These are phyloP conservation scores for Drosophila meridiana DNA, from an alignment of 2,888 invertebrate genomes.

Conservation along the genomic window DNA sequence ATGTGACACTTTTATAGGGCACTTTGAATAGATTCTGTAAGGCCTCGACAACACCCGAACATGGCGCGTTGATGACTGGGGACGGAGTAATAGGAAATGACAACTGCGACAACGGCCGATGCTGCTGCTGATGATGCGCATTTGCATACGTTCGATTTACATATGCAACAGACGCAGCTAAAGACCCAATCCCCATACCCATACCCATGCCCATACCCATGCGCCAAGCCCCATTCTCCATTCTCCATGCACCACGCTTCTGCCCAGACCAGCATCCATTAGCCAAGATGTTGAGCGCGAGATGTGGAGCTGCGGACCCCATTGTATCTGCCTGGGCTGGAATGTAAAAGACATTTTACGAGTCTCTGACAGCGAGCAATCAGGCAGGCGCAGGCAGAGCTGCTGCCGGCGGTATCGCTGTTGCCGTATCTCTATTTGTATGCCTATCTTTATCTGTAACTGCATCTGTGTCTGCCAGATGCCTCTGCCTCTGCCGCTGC, in stretches of 20 bases:
- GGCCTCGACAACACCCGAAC: conserved; percentile 13
- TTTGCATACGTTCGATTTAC: conserved; percentile 68
- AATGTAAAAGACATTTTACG: conserved; percentile 63
- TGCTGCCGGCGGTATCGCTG: conserved; percentile 11
- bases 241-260: neutral
- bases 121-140: conserved; percentile 38
- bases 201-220: neutral
- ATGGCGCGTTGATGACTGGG: neutral
- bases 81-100: neutral
- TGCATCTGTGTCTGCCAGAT: conserved; percentile 27
- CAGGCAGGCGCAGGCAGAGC: neutral
- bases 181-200: conserved; percentile 9
- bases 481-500: neutral
- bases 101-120: conserved; percentile 7
- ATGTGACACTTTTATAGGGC: conserved; percentile 78
- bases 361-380: conserved; percentile 19
- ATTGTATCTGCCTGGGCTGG: conserved; percentile 35
- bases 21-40: conserved; percentile 58
- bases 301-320: conserved; percentile 20
- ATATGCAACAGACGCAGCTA: conserved; percentile 61
- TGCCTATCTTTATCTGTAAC: conserved; percentile 31
- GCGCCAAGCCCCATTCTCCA: neutral
- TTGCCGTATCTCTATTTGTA: conserved; percentile 28
- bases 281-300: conserved; percentile 14
- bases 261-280: conserved; percentile 53